Evolutionary conservation across 2,113 vertebrate species (phyloP), one percentile per base, ranked within the genome.

Genomic region (Ibidorhyncha struthersii): DNA sequence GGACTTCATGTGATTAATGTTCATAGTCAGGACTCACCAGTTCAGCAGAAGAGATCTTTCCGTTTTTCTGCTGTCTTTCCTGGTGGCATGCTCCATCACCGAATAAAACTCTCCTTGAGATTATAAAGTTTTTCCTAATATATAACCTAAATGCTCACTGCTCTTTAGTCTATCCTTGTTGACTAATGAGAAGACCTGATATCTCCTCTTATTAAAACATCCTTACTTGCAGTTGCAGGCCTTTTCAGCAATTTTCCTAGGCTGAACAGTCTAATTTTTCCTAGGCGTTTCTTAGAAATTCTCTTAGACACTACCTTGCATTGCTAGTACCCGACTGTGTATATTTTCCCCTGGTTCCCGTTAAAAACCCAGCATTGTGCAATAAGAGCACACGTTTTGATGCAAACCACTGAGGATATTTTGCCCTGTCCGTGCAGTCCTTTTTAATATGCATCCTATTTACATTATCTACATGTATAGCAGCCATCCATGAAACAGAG

Each of bases 131-230:
- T 83, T 83, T 62, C 69, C 81, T 79, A 82, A n/a, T 9, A 32
- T 52, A 61, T 15, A 78, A 91, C 62, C 80, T 80, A 95, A 93
- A 79, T 40, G 34, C 32, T 89, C 69, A 73, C 91, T 78, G 72
- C 82, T 92, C 72, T 50, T 95, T 41, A 49, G 66, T 69, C 55
- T 49, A 10, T 63, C 82, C 55, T 55, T 81, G 65, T n/a, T 55
- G 91, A 77, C 29, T 81, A 91, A 91, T 21, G 53, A 92, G 69
- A 83, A 86, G 56, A 86, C 72, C 36, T n/a, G 53, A 27, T 61
- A 78, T 38, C 52, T 83, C 59, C 70, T 67, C 76, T 77, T 69
- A 82, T 70, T 90, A 82, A 89, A 94, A 71, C 55, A 67, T 25
- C 53, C 34, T 74, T 50, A 55, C 69, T 76, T 69, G 34, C 47